These are phyloP conservation scores for Brachylomia viminalis DNA, from an alignment of 2,888 invertebrate species.

Conservation along the genomic window DNA sequence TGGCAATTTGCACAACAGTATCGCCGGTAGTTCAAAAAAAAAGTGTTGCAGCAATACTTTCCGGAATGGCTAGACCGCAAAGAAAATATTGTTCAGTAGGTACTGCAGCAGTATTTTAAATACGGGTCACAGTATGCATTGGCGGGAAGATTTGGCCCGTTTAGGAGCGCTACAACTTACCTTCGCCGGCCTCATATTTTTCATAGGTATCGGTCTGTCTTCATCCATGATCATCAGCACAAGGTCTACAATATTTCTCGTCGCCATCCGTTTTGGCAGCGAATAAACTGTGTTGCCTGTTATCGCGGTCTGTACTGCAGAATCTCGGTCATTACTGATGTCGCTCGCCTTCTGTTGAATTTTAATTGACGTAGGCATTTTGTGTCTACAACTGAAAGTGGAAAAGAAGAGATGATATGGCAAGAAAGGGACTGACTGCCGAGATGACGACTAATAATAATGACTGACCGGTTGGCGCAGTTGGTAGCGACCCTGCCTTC, in stretches of 20 bases:
- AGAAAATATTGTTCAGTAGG: no score
- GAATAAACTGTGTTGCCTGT: slow-evolving; percentile 21
- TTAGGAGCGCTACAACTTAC: slow-evolving; percentile 47
- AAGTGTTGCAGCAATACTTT: no score
- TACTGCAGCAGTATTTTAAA: no score
- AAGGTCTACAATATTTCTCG: slow-evolving; percentile 28
- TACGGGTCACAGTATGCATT: no score
- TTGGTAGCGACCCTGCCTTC: no score
- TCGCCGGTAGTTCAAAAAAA: no score
- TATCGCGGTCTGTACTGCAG: slow-evolving; percentile 1
- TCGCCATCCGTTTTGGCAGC: neutral
- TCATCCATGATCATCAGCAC: slow-evolving; percentile 64
- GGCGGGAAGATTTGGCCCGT: no score
- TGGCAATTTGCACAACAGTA: no score
- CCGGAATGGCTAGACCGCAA: no score
- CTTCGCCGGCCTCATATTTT: slow-evolving; percentile 66
- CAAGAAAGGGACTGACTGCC: no score
- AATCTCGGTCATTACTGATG: neutral
- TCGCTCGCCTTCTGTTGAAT: neutral
- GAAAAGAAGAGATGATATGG: slow-evolving; percentile 4
- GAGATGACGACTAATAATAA: no score
- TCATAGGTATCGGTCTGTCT: slow-evolving; percentile 73
- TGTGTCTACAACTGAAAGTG: slow-evolving; percentile 18
- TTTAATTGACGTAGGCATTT: slow-evolving; percentile 13
- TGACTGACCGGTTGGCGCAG: no score